Base-by-base conservation (phyloP, 2,113 vertebrate genomes). In the Siniperca knerii region DNA sequence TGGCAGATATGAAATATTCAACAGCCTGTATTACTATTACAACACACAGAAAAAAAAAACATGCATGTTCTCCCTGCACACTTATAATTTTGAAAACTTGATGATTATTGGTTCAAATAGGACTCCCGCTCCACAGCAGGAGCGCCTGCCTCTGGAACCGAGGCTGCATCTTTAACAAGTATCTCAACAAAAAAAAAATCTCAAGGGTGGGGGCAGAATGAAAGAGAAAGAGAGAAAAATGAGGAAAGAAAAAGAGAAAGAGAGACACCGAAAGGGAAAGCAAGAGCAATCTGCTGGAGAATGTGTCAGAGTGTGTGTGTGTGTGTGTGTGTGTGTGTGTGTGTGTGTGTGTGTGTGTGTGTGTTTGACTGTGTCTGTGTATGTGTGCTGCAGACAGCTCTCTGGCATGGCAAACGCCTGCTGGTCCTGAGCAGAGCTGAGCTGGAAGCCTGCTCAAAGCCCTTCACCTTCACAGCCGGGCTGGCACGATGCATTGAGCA, bases 361-460 rank as follows among this genome's bases (percentile, higher is more conserved):
- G 44, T 52, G 44, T 70, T 12, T 48, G 46, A 13, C 11, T 48
- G 25, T 21, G 55, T 67, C 29, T 29, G 29, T 29, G 29, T 29
- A 58, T 72, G 73, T 23, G 55, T 74, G 76, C 64, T 75, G 71
- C 87, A 85, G 88, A 90, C 91, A 89, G 88, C 79, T 87, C 85
- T 84, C 87, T 94, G 93, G 93, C 93, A 94, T 85, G 74, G 88
- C 74, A 75, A 82, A 81, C 73, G 85, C 87, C 89, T 83, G 90
- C 86, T 89, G 93, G 92, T 92, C 91, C 82, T 89, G 87, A 81
- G 88, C 84, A 50, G 83, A 85, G 86, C 84, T 33, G 92, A 86
- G 89, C 91, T 94, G 93, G 92, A 92, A 92, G 87, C 90, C 89
- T 64, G 73, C 95, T 94, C 93, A 95, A 95, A 95, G 91, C 92